Evolutionary conservation across 2,888 invertebrate species (phyloP).

Genomic region (Phymatocera aterrima): DNA sequence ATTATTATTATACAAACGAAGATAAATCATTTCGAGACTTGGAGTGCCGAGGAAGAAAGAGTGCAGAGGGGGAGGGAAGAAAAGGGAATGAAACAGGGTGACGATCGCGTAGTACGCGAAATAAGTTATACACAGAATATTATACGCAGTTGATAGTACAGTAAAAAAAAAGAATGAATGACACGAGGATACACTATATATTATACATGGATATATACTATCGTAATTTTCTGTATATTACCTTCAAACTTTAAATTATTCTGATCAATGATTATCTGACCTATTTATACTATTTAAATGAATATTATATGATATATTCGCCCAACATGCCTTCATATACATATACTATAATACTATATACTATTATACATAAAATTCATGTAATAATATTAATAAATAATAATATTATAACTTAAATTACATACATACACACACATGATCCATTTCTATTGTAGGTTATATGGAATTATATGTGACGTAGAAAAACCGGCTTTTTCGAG

Average conservation of each 20-base stretch:
- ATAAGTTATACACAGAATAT: too few species aligned
- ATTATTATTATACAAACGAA: too few species aligned
- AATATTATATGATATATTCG: background rate
- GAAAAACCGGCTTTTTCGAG: too few species aligned
- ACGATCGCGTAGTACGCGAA: background rate
- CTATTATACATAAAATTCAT: background rate
- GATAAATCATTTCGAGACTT: too few species aligned
- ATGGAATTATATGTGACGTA: background rate
- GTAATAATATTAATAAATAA: background rate
- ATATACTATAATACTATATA: background rate
- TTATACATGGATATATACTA: too few species aligned
- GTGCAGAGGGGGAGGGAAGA: too few species aligned
- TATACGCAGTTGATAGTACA: too few species aligned
- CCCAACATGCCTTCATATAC: conserved; percentile 13
- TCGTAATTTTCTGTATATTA: too few species aligned
- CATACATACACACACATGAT: background rate
- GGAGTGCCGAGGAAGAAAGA: too few species aligned
- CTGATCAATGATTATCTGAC: too few species aligned
- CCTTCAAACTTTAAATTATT: background rate
- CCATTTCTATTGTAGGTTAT: background rate
- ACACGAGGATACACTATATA: background rate
- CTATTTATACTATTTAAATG: background rate
- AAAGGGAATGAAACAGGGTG: conserved; percentile 3
- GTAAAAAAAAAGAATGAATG: too few species aligned
- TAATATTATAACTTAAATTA: background rate